Percentiles rank a stretch among this genome's conserved stretches.
These are phyloP conservation scores for Marronus borbonicus DNA, from an alignment of 2,888 invertebrate genomes.

Conservation along the genomic window DNA sequence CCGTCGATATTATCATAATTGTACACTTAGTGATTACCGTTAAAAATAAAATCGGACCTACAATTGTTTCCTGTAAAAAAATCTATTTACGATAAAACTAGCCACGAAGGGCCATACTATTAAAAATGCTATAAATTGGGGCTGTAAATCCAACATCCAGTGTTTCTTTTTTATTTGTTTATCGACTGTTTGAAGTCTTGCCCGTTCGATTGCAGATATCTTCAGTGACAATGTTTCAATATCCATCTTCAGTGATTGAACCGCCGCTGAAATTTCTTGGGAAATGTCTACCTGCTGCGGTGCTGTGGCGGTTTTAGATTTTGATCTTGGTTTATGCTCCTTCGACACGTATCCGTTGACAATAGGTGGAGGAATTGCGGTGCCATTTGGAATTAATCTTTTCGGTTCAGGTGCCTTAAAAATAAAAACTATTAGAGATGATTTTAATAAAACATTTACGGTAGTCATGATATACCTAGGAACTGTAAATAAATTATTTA, in stretches of 20 bases:
- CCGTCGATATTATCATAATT: slow-evolving; percentile 40
- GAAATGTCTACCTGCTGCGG: slow-evolving; percentile 68
- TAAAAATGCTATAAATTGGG: slow-evolving; percentile 74
- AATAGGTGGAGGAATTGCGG: slow-evolving; percentile 56
- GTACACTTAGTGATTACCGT: slow-evolving; percentile 10
- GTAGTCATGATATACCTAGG: too few relatives aligned
- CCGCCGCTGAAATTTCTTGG: slow-evolving; percentile 70
- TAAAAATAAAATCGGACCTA: slow-evolving; percentile 35
- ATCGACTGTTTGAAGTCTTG: slow-evolving; percentile 42
- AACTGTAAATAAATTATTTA: neutral
- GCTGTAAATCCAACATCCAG: slow-evolving; percentile 60
- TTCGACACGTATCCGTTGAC: slow-evolving; percentile 58
- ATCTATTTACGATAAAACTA: slow-evolving; percentile 66
- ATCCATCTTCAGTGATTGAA: slow-evolving; percentile 71
- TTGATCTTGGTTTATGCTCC: slow-evolving; percentile 62
- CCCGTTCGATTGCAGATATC: slow-evolving; percentile 68
- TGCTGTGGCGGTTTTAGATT: slow-evolving; percentile 57
- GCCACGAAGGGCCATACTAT: slow-evolving; percentile 80
- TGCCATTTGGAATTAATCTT: slow-evolving; percentile 60
- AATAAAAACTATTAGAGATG: neutral
- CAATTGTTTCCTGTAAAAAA: slow-evolving; percentile 55
- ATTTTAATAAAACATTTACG: neutral
- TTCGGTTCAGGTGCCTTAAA: slow-evolving; percentile 64
- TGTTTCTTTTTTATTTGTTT: slow-evolving; percentile 54
- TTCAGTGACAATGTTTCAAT: slow-evolving; percentile 70